Conservation (phyloP, 2,797 vertebrate genomes). For the Takifugu ocellatus region DNA sequence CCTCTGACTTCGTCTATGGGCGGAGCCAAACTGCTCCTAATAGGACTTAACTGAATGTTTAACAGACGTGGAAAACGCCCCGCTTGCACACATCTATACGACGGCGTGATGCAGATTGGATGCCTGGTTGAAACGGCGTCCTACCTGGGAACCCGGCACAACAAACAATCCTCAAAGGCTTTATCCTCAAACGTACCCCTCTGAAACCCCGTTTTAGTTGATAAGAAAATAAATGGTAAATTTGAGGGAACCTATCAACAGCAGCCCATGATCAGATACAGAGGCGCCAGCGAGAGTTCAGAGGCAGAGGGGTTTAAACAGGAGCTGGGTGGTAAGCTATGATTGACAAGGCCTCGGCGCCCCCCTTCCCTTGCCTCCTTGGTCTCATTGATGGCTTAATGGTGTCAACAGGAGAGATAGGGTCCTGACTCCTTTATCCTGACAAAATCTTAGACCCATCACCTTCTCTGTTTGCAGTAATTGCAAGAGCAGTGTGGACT, state of each 20-base stretch:
- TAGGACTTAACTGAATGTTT: conserved; percentile 45
- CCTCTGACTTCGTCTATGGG: conserved; percentile 65
- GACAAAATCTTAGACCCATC: conserved; percentile 71
- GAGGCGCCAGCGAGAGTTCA: conserved; percentile 55
- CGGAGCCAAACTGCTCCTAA: conserved; percentile 63
- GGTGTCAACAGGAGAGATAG: conserved; percentile 70
- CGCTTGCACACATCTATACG: conserved; percentile 21
- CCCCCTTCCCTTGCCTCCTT: conserved; percentile 20
- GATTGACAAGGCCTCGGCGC: conserved; percentile 59
- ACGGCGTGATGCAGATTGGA: conserved; percentile 15
- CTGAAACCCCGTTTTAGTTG: background rate
- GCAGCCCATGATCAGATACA: conserved; percentile 61
- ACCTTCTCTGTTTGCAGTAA: conserved; percentile 80
- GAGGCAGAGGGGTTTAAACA: conserved; percentile 63
- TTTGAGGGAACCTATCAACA: conserved; percentile 34
- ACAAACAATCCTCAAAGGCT: conserved; percentile 62
- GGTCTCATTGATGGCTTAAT: conserved; percentile 70
- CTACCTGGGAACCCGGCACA: conserved; percentile 43
- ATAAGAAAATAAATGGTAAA: conserved; percentile 36
- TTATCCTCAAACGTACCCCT: conserved; percentile 2
- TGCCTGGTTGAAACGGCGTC: conserved; percentile 42
- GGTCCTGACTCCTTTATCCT: conserved; percentile 73
- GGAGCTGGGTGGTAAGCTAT: conserved; percentile 62
- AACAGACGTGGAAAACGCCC: background rate
- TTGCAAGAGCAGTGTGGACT: conserved; percentile 73